Base-by-base conservation (phyloP, 2,888 invertebrate species). In the Drosophila cracens region DNA sequence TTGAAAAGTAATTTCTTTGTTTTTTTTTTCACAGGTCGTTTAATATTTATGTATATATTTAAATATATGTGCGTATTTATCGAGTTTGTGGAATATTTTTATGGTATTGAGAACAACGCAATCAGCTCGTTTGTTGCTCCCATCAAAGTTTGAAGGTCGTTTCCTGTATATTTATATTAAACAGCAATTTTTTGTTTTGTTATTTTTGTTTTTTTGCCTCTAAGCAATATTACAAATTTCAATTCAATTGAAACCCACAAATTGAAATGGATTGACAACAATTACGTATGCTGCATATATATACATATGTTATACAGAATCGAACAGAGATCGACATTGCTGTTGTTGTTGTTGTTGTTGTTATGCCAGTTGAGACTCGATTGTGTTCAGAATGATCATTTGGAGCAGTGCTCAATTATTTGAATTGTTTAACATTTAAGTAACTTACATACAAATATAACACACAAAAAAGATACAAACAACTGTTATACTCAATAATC, bases 181-280 rank as follows among this genome's bases (percentile, higher is more conserved):
- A 73, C 49, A 48, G 43, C 69, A 67, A 46, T 46, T 46, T 25
- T 16, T 16, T 10, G 10, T n/a, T 5, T 43, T 11, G 21, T 43
- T 33, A 10, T 43, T 21, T 21, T 21, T 46, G 13, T 7, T 16
- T 21, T 7, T 16, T 34, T 60, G 68, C 38, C 46, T 70, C 40
- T 43, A 67, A 73, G 66, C 74, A 77, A 74, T 70, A 63, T 73
- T 78, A 74, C 72, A 70, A 67, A 74, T 80, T 80, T 56, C 64
- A 81, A 82, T 73, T 82, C 83, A 83, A 82, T 82, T 83, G 83
- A 65, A 66, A 70, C 71, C 64, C 64, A 61, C 66, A 70, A 82
- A 82, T 82, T 83, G 78, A 83, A 83, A 71, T 36, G 81, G 81
- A 83, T 81, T 82, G 83, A 61, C 74, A 74, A 81, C 83, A 82